These are phyloP conservation scores for Lycocerus yunnanus DNA, from an alignment of 2,888 invertebrate genomes.

Conservation along the genomic window DNA sequence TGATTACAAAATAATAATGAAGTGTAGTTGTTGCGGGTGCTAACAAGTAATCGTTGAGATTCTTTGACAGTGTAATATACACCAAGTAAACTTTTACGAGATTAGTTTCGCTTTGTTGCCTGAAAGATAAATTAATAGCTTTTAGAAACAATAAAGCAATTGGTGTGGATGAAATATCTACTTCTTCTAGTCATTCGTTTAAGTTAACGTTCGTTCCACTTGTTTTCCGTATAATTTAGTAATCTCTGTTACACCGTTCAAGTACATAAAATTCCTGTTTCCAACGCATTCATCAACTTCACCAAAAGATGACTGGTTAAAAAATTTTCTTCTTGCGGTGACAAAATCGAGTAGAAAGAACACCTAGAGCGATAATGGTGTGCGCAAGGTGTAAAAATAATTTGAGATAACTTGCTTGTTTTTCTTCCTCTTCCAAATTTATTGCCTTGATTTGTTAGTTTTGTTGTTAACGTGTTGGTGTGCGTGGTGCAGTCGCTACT, in stretches of 20 bases:
- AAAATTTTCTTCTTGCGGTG: conserved; percentile 10
- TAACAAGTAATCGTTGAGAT: not conserved
- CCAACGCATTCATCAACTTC: conserved; percentile 36
- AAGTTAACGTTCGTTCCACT: conserved; percentile 36
- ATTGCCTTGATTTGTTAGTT: not conserved
- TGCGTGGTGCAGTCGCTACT: not conserved
- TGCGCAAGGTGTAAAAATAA: not conserved
- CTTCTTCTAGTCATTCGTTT: conserved; percentile 30
- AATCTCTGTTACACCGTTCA: conserved; percentile 36
- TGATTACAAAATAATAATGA: not conserved
- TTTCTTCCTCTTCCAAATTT: not conserved
- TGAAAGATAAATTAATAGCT: conserved; percentile 43
- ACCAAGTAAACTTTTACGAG: conserved; percentile 33
- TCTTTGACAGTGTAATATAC: conserved; percentile 3
- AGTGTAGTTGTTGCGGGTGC: not conserved
- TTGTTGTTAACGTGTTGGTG: not conserved
- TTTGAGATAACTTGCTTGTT: not conserved
- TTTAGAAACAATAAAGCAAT: conserved; percentile 44
- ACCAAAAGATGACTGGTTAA: conserved; percentile 29
- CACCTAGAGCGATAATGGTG: not conserved
- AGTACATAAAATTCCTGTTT: conserved; percentile 37
- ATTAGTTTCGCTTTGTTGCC: conserved; percentile 35
- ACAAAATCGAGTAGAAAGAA: conserved; percentile 11
- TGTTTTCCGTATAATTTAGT: conserved; percentile 42
- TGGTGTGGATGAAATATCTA: conserved; percentile 43